phyloP scores from a whole-genome alignment of 2,113 vertebrate species.

The Varanus komodoensis region DNA sequence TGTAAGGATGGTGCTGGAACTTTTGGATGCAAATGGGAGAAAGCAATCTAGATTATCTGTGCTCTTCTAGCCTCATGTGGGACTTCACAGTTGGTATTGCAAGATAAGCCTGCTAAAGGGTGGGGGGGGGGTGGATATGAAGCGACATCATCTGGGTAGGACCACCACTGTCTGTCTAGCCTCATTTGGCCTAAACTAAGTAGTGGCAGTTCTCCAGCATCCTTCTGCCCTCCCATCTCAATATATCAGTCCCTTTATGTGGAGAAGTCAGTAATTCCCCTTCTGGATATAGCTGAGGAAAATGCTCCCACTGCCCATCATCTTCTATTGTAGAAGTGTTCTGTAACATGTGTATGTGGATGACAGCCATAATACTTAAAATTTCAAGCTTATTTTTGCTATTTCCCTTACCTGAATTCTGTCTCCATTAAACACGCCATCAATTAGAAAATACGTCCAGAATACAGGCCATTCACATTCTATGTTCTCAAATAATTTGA shows the following conservation, averaged over 20 bases:
- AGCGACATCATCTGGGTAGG: background rate
- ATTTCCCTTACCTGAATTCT: conserved; percentile 87
- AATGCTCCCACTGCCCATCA: background rate
- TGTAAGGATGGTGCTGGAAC: background rate
- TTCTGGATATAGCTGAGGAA: too few relatives aligned
- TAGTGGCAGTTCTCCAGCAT: too few relatives aligned
- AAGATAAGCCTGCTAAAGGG: background rate
- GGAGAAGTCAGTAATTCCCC: background rate
- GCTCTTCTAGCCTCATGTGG: background rate
- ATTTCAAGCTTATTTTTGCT: background rate
- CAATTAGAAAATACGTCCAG: conserved; percentile 96
- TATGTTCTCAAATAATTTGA: conserved; percentile 98
- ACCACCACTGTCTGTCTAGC: background rate
- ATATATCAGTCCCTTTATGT: background rate
- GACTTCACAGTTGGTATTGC: too few relatives aligned
- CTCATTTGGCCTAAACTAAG: too few relatives aligned
- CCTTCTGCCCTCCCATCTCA: background rate
- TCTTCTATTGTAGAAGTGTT: background rate
- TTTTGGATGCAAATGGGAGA: background rate
- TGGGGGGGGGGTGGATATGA: background rate
- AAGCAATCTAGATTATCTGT: background rate
- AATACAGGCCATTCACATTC: conserved; percentile 99
- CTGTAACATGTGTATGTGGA: background rate
- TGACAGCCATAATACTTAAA: background rate
- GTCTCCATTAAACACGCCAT: conserved; percentile 91